Conservation (phyloP, 2,113 vertebrate species). For the Deroptyus accipitrinus region DNA sequence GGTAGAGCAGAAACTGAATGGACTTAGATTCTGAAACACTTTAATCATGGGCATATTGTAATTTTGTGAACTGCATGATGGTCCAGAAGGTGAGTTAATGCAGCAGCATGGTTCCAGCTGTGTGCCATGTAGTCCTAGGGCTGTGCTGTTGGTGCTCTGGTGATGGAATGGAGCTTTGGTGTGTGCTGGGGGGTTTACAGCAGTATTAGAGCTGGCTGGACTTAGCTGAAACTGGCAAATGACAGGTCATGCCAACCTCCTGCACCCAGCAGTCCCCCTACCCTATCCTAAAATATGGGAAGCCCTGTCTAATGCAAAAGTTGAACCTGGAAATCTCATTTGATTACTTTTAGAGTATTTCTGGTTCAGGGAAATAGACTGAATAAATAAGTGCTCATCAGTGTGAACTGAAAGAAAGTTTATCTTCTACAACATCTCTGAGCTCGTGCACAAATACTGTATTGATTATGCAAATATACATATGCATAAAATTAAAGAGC, state of each 20-base stretch:
- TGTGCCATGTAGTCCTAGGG: not conserved
- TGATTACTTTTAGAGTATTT: not conserved
- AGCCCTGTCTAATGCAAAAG: not conserved
- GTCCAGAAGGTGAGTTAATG: not conserved
- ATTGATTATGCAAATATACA: not conserved
- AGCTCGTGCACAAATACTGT: not conserved
- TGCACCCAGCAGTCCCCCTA: not conserved
- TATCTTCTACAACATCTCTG: not conserved
- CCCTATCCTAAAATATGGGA: not conserved
- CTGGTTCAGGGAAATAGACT: not conserved
- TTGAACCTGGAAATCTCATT: not conserved
- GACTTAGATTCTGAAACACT: not conserved
- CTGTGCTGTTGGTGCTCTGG: fast-evolving
- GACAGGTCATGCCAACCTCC: fast-evolving
- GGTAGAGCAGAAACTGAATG: not conserved
- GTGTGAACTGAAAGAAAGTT: not conserved
- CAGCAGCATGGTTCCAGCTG: not conserved
- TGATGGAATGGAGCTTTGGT: not conserved
- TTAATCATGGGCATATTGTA: not conserved
- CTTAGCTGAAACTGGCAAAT: fast-evolving
- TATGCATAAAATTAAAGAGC: not conserved
- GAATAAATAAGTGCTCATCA: not conserved
- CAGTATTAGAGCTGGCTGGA: not conserved
- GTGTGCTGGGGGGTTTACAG: fast-evolving
- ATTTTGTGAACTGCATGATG: not conserved